Evolutionary conservation across 2,797 vertebrate genomes (phyloP).

Genomic region (Gymnoscopelus braueri): DNA sequence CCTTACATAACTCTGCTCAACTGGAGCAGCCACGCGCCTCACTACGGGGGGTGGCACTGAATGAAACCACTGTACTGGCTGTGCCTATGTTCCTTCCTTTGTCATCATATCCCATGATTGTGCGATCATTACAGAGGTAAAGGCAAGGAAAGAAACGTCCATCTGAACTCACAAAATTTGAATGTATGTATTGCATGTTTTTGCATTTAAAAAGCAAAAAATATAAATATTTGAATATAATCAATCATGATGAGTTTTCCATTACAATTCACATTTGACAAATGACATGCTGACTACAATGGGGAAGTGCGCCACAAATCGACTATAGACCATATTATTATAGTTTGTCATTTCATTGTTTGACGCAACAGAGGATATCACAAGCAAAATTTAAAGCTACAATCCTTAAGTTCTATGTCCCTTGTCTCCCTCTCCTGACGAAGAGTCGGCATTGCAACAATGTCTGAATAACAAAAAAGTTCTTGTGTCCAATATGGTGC

Average conservation of each 20-base stretch:
- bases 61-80: constrained; percentile 30
- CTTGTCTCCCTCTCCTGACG: too few species aligned
- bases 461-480: too few species aligned
- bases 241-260: constrained; percentile 10
- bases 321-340: constrained; percentile 19
- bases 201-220: too few species aligned
- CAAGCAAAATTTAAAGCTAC: background rate
- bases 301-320: constrained; percentile 25
- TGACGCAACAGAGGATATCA: constrained; percentile 35
- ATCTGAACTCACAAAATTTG: too few species aligned
- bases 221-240: too few species aligned
- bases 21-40: constrained; percentile 42
- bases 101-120: constrained; percentile 39
- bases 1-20: constrained; percentile 61
- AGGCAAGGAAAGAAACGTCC: constrained; percentile 10
- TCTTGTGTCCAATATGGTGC: too few species aligned
- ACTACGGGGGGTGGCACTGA: constrained; percentile 28
- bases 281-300: constrained; percentile 37
- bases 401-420: too few species aligned
- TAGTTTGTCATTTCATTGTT: constrained; percentile 37
- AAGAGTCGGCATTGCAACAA: too few species aligned
- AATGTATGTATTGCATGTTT: too few species aligned
- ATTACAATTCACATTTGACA: constrained; percentile 25
- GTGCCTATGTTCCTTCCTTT: constrained; percentile 19
- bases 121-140: constrained; percentile 35